Conservation (phyloP, 2,888 invertebrate species). For the Thereva nobilitata region DNA sequence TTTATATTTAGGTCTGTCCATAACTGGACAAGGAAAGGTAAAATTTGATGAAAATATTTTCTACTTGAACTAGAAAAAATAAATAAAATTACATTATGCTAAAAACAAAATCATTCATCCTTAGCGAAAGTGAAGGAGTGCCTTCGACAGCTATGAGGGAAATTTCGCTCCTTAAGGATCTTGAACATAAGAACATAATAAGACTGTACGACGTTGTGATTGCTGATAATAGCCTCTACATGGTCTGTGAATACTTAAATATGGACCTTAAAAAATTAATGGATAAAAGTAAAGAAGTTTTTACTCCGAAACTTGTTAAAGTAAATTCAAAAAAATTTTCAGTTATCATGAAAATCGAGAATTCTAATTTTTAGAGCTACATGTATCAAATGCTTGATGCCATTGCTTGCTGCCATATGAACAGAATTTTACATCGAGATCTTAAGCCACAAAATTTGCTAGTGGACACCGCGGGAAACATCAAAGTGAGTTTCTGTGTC, state of each 20-base stretch:
- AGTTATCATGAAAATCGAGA: conserved; percentile 8
- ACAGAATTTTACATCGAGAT: conserved; percentile 88
- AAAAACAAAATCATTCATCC: conserved; percentile 36
- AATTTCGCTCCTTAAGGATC: conserved; percentile 88
- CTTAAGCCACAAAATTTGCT: conserved; percentile 95
- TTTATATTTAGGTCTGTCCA: too few relatives aligned
- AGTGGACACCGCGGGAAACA: conserved; percentile 81
- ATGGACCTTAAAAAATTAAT: conserved; percentile 91
- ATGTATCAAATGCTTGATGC: conserved; percentile 86
- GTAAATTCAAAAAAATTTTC: conserved; percentile 55
- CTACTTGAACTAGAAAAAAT: too few relatives aligned
- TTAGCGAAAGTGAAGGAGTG: conserved; percentile 92
- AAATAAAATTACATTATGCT: too few relatives aligned
- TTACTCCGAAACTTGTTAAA: conserved; percentile 69
- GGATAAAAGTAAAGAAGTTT: conserved; percentile 69
- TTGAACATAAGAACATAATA: conserved; percentile 89
- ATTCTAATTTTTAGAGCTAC: conserved; percentile 66
- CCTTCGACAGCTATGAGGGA: conserved; percentile 97
- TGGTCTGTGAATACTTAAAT: conserved; percentile 93
- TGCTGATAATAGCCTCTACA: conserved; percentile 80
- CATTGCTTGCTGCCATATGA: conserved; percentile 87
- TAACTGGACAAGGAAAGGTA: too few relatives aligned
- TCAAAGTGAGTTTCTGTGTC: conserved; percentile 64
- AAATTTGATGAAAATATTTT: too few relatives aligned
- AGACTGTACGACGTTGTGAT: conserved; percentile 88